Evolutionary conservation across 2,113 vertebrate genomes (phyloP).

Genomic region (Tachysurus fulvidraco): DNA sequence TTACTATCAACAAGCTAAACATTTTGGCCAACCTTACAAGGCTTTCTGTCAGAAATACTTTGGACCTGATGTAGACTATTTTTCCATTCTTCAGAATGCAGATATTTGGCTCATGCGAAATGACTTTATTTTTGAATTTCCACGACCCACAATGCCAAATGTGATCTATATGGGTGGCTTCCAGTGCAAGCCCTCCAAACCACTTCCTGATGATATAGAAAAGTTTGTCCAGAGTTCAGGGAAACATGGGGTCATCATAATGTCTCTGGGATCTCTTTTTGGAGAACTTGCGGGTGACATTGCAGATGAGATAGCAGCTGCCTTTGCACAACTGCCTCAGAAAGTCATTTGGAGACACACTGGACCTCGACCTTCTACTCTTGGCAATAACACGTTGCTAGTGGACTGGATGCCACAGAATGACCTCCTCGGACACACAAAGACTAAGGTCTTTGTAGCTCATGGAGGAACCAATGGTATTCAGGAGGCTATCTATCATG

Average conservation of each 20-base stretch:
- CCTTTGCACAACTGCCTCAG: conserved; percentile 69
- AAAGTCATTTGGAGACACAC: conserved; percentile 70
- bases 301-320: conserved; percentile 67
- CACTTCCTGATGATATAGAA: conserved; percentile 55
- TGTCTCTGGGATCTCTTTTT: conserved; percentile 68
- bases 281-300: conserved; percentile 57
- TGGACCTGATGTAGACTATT: conserved; percentile 66
- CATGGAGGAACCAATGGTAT: conserved; percentile 71
- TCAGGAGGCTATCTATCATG: conserved; percentile 73
- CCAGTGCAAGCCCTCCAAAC: conserved; percentile 53
- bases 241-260: conserved; percentile 67
- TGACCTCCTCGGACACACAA: conserved; percentile 70
- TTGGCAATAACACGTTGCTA: conserved; percentile 69
- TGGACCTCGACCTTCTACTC: conserved; percentile 61
- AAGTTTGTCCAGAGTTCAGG: conserved; percentile 61
- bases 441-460: conserved; percentile 66
- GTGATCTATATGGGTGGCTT: conserved; percentile 55
- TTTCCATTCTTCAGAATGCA: conserved; percentile 63
- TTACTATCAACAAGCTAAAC: not conserved
- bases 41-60: conserved; percentile 63
- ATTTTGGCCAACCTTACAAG: conserved; percentile 62
- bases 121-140: conserved; percentile 70
- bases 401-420: conserved; percentile 73
- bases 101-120: conserved; percentile 74
- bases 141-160: conserved; percentile 57